A percentile compares a stretch with the other conserved stretches of the same genome.
These are phyloP conservation scores for Barypeithes pellucidus DNA, from an alignment of 2,888 invertebrate species.

Conservation along the genomic window DNA sequence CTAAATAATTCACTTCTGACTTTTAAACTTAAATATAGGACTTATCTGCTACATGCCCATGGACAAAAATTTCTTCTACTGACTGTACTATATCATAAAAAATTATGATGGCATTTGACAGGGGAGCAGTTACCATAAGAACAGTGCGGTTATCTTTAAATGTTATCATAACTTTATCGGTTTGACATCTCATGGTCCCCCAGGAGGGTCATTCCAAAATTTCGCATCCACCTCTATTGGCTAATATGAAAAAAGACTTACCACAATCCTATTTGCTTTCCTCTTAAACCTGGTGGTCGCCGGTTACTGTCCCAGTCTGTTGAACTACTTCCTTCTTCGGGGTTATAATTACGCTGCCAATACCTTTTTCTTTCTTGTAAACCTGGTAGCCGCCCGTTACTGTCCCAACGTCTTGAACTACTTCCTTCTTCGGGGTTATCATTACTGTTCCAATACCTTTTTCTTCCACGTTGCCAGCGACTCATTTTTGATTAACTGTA, in stretches of 20 bases:
- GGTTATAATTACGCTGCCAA: background rate
- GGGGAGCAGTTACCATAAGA: no score
- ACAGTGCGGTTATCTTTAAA: no score
- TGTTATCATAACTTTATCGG: no score
- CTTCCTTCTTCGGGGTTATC: background rate
- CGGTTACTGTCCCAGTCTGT: background rate
- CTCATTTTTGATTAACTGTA: background rate
- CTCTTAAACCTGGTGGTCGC: background rate
- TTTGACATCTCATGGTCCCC: no score
- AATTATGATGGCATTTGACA: no score
- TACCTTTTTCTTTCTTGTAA: background rate
- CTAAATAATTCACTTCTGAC: no score
- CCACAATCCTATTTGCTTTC: conserved; percentile 14
- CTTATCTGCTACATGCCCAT: no score
- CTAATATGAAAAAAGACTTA: background rate
- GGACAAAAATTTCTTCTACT: no score
- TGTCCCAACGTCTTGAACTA: background rate
- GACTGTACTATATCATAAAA: no score
- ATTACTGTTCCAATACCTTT: background rate
- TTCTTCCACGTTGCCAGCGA: background rate
- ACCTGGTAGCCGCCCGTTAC: background rate
- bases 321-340: background rate
- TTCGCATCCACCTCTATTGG: background rate
- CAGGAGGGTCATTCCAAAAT: no score
- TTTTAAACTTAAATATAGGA: no score